A percentile compares a stretch with the other conserved stretches of the same genome.
Evolutionary conservation across 1,140 invertebrate species (phyloP).

Genomic region (Drosophila aff.): DNA sequence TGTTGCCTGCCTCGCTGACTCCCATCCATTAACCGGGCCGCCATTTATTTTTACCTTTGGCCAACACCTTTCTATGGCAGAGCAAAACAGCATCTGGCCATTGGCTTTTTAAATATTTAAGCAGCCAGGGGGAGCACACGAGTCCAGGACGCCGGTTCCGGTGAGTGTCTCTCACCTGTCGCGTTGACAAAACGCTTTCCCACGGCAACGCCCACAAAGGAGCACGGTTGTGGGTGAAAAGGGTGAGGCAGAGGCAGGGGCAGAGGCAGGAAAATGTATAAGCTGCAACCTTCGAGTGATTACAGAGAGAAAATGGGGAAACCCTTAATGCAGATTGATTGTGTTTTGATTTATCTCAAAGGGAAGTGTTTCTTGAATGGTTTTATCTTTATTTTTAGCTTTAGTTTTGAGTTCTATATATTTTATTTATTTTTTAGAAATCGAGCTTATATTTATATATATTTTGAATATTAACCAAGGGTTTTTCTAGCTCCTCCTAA

Average conservation of each 20-base stretch:
- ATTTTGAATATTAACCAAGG: not conserved
- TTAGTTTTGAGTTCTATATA: too few species aligned
- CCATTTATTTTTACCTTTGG: constrained; percentile 52
- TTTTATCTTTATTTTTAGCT: not conserved
- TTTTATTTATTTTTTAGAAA: not conserved
- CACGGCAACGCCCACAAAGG: constrained; percentile 41
- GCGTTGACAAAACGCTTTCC: constrained; percentile 58
- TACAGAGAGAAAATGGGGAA: constrained; percentile 13
- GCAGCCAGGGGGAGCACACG: constrained; percentile 19
- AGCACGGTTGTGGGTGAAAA: not conserved
- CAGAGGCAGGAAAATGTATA: constrained; percentile 3
- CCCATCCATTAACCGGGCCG: constrained; percentile 47
- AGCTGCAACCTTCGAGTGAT: constrained; percentile 5
- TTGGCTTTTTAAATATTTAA: constrained; percentile 64
- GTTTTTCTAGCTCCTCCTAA: too few species aligned
- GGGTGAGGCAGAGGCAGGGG: not conserved
- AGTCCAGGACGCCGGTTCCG: constrained; percentile 1
- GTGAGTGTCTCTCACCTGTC: constrained; percentile 33
- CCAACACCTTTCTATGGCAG: constrained; percentile 27
- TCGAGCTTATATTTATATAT: not conserved
- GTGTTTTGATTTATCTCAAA: not conserved
- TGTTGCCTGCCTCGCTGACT: constrained; percentile 27
- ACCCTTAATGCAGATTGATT: not conserved
- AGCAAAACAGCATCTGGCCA: constrained; percentile 29
- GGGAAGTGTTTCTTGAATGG: not conserved